phyloP scores from a whole-genome alignment of 64 coral and sea anemone species.

The Cladopsammia gracilis region DNA sequence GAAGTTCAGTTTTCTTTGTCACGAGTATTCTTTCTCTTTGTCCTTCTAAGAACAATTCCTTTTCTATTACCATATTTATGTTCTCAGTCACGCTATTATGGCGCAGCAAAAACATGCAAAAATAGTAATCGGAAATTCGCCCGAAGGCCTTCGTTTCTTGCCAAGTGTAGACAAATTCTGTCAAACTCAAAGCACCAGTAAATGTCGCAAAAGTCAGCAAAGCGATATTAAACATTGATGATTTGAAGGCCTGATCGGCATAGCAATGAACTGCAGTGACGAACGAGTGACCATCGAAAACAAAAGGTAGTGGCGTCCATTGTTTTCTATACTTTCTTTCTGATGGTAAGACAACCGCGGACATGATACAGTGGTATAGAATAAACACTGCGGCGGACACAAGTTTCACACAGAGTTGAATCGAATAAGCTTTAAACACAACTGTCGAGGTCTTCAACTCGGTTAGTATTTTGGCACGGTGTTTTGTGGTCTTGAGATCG shows the following conservation, averaged over 20 bases:
- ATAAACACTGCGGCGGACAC: neutral
- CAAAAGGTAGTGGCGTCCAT: constrained; percentile 18
- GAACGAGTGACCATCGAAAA: neutral
- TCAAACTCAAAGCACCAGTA: neutral
- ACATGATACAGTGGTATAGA: constrained; percentile 8
- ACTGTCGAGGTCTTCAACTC: constrained; percentile 21
- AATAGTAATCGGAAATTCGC: constrained; percentile 33
- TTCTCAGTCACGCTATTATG: constrained; percentile 39
- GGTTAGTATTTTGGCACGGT: constrained; percentile 23
- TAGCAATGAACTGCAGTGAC: neutral
- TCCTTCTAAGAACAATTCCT: constrained; percentile 33
- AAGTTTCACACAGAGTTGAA: constrained; percentile 22
- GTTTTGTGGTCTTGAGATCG: constrained; percentile 4
- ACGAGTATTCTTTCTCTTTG: constrained; percentile 13
- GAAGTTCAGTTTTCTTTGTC: neutral
- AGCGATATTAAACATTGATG: constrained; percentile 40
- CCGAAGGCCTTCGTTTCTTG: constrained; percentile 40
- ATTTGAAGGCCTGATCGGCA: constrained; percentile 41
- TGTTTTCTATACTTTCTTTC: constrained; percentile 3
- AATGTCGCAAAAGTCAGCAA: constrained; percentile 38
- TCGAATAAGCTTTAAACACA: constrained; percentile 18
- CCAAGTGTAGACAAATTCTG: constrained; percentile 23
- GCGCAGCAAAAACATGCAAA: constrained; percentile 36
- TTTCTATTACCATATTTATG: constrained; percentile 7
- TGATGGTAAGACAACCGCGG: constrained; percentile 11